Evolutionary conservation across 2,888 invertebrate species (phyloP), one percentile per base, ranked within the genome.

Genomic region (Eustalomyia histrio): DNA sequence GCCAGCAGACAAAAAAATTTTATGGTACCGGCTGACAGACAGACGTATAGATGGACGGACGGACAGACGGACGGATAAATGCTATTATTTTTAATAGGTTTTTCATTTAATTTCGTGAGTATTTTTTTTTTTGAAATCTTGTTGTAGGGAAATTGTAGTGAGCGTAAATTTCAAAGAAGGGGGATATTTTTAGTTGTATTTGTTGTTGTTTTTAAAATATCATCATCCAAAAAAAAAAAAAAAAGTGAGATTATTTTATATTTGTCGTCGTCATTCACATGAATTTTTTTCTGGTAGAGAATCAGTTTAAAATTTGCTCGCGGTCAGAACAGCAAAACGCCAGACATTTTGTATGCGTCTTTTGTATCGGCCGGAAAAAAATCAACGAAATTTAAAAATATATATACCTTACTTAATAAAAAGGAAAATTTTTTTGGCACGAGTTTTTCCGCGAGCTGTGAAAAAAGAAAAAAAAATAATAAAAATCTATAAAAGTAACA

Each of bases 251-350:
- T 64, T 61, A 53, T 68, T 65, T 24, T 47, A 60, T 75, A 79
- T 64, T 63, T 60, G 50, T 72, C 61, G 50, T 58, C 75, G 68
- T 76, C 74, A 76, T 80, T 80, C 64, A 52, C 18, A 65, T 71
- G 60, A 74, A 78, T 39, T 39, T 39, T 65, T 69, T 74, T 33
- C 55, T 43, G 43, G 35, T 60, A 68, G 12, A 63, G 63, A 79
- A 76, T 87, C 88, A 89, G 88, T 88, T 87, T 79, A 84, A 87
- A 85, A 86, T 85, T 86, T 84, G 85, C 88, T 86, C 85, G 86
- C 88, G 86, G 87, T 88, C 88, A 86, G 86, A 85, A 80, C 87
- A 87, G 21, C 52, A 24, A 53, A 64, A 76, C 55, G 55, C 14
- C n/a, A 47, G n/a, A 14, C 43, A n/a, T 47, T 47, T 47, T 47